Conservation (phyloP, 1,140 invertebrate species). For the Pseudomyrmex gracilis region DNA sequence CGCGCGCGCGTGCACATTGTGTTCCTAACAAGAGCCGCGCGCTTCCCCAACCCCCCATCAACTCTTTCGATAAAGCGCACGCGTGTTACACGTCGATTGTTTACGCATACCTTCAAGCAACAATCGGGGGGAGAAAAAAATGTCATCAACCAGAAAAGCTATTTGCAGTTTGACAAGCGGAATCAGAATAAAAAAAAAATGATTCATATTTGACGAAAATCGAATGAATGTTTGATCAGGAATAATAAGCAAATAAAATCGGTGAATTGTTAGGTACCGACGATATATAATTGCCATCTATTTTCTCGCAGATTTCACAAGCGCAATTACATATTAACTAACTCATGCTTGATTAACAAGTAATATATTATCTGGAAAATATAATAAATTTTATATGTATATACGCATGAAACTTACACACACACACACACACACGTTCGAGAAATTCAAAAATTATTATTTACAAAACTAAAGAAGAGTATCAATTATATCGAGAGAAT, state of each 20-base stretch:
- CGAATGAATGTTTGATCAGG: not conserved
- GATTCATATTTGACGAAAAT: slow-evolving; percentile 12
- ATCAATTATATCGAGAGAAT: not conserved
- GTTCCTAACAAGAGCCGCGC: slow-evolving; percentile 48
- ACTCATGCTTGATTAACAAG: not conserved
- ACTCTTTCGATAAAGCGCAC: slow-evolving; percentile 37
- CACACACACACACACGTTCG: not conserved
- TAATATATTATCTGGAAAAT: too few species aligned
- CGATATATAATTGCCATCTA: too few species aligned
- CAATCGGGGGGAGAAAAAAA: slow-evolving; percentile 6
- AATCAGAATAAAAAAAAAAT: slow-evolving; percentile 35
- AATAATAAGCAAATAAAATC: slow-evolving; percentile 12
- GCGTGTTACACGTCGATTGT: slow-evolving; percentile 32
- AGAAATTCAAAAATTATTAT: not conserved
- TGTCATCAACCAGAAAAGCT: slow-evolving; percentile 42
- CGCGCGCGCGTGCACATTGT: slow-evolving; percentile 42
- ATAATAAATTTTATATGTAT: too few species aligned
- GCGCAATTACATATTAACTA: too few species aligned
- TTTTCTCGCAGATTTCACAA: too few species aligned
- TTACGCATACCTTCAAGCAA: slow-evolving; percentile 17
- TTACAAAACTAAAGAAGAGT: not conserved
- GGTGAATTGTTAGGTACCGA: not conserved
- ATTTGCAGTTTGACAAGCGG: slow-evolving; percentile 9
- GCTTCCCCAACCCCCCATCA: slow-evolving; percentile 25
- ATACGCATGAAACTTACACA: too few species aligned